Percentiles rank a stretch among this genome's conserved stretches.
These are phyloP conservation scores for Xiphophorus couchianus DNA, from an alignment of 2,113 vertebrate genomes.

Conservation along the genomic window DNA sequence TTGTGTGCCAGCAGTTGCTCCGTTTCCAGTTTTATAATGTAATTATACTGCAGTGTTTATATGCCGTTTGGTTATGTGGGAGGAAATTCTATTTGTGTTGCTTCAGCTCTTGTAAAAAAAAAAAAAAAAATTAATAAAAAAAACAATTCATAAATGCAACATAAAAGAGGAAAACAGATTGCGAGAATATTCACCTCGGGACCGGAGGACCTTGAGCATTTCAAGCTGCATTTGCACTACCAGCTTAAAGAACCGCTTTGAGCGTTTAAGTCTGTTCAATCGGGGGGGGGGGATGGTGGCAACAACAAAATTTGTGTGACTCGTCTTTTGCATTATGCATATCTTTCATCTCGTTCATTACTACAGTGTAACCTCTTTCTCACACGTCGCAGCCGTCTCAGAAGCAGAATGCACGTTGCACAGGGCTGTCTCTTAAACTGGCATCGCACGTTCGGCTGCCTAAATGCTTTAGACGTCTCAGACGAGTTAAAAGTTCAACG, in stretches of 20 bases:
- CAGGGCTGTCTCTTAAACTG: background rate
- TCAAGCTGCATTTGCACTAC: background rate
- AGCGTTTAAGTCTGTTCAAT: constrained; percentile 1
- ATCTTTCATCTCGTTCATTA: background rate
- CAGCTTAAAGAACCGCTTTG: background rate
- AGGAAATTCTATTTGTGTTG: background rate
- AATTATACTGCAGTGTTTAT: background rate
- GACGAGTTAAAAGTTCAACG: background rate
- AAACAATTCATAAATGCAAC: background rate
- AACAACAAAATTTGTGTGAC: background rate
- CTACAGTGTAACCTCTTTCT: background rate
- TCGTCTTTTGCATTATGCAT: constrained; percentile 1
- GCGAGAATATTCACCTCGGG: background rate
- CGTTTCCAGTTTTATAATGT: background rate
- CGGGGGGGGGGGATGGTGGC: too few species aligned
- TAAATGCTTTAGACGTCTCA: constrained; percentile 10
- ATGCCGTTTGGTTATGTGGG: background rate
- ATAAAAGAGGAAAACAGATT: background rate
- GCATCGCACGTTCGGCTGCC: background rate
- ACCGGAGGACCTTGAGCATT: background rate
- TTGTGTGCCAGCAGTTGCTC: background rate
- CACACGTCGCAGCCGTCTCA: background rate
- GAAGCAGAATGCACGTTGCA: background rate
- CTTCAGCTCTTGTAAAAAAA: background rate
- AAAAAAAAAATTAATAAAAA: background rate